Evolutionary conservation across 2,888 invertebrate genomes (phyloP), one percentile per base, ranked within the genome.

Genomic region (Dicycla oo): DNA sequence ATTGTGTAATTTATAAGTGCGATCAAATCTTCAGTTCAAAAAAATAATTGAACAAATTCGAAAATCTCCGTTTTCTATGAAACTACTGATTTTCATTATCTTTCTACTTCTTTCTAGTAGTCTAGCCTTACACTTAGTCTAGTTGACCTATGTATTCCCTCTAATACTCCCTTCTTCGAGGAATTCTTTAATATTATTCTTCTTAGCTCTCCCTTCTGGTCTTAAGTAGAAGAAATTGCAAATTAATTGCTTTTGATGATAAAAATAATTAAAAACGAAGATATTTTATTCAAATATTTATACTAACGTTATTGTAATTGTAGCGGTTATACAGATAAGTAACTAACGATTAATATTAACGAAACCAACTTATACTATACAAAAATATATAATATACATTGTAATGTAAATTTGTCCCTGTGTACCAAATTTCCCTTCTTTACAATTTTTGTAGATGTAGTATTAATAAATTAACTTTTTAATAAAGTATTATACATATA

Each of bases 401-500:
- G 90, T 88, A 87, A 84, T 95, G 94, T 95, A 95, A 93, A 94
- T 94, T 94, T 91, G 81, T 93, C 91, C 93, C 92, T 91, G 91
- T 95, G 95, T 95, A 95, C 94, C 94, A 95, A 95, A 94, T 91
- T 93, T 93, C 93, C 92, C 95, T 95, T 95, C 95, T 95, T 94
- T 95, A 95, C 95, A 95, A 95, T 93, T 94, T 94, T 94, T 91
- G 94, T 95, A 95, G 94, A 69, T 80, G 90, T 95, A 95, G 93
- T 77, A 71, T 65, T 84, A 81, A 82, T 75, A 51, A 84, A 72
- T 40, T 72, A 84, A 69, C 75, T 75, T 86, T 74, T 73, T 75
- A 47, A 67, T 75, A 84, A 72, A 70, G 67, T 75, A 83, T 75
- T 77, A 76, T 71, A 81, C 71, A 67, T 82, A 64, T 74, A 66